phyloP scores from a whole-genome alignment of 2,888 invertebrate genomes.

The Latheticus oryzae region DNA sequence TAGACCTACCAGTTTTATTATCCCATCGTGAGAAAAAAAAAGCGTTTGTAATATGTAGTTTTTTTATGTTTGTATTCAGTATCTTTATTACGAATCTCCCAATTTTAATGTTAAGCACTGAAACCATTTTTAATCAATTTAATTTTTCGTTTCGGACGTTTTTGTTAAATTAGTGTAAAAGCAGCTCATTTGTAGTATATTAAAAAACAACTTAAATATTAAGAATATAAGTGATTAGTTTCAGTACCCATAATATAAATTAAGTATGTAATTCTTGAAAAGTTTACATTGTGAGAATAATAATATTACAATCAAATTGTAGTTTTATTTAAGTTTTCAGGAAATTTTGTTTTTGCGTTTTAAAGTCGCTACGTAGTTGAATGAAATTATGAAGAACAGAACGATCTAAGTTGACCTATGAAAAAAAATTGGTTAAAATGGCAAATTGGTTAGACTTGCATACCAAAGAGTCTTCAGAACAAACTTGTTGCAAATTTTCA shows the following conservation, averaged over 20 bases:
- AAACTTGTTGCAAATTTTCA: constrained; percentile 95
- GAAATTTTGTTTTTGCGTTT: constrained; percentile 76
- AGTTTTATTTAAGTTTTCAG: constrained; percentile 50
- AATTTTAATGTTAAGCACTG: too few relatives aligned
- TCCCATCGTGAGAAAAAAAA: neutral
- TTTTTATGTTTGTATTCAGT: neutral
- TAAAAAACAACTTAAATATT: constrained; percentile 6
- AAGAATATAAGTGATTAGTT: constrained; percentile 28
- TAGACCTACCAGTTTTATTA: constrained; percentile 27
- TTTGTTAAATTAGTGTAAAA: constrained; percentile 10
- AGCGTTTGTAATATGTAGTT: neutral
- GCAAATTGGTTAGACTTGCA: constrained; percentile 45
- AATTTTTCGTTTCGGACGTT: too few relatives aligned
- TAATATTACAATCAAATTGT: neutral
- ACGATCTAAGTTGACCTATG: constrained; percentile 89
- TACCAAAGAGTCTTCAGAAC: constrained; percentile 94
- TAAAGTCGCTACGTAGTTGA: constrained; percentile 93
- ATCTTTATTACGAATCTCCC: constrained; percentile 10
- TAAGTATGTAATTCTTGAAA: constrained; percentile 11
- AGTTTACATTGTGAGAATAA: neutral
- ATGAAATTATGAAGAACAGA: constrained; percentile 92
- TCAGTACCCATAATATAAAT: constrained; percentile 17
- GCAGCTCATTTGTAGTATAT: constrained; percentile 15
- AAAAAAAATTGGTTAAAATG: constrained; percentile 55
- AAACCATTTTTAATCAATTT: too few relatives aligned